Base-by-base conservation (phyloP, 2,797 vertebrate genomes). In the Enoplosus armatus region DNA sequence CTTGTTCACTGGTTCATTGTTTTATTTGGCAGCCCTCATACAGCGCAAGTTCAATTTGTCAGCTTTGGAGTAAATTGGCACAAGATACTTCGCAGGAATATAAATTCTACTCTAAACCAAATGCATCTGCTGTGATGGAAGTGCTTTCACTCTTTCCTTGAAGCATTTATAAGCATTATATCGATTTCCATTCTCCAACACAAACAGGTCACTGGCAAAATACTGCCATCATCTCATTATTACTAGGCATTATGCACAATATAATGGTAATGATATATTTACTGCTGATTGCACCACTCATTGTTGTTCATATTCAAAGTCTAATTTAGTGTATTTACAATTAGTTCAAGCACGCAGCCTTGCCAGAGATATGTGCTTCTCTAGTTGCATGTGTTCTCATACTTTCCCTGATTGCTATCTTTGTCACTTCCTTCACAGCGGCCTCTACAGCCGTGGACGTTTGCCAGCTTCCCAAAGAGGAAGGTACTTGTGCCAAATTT, bases 401-500 rank as follows among this genome's bases (percentile, higher is more conserved):
- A n/a, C 53, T 72, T 65, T 18, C 3, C 15, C 8, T 43, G 26
- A 55, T n/a, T 24, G 8, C 47, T 29, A 0, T 74, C 9, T 74
- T 22, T 75, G 2, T 68, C 50, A 14, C 37, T 51, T 68, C 35
- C 24, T 60, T 79, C 54, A 48, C 79, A 91, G 94, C 39, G 15
- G 67, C 65, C 29, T 50, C 63, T 8, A 64, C 87, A 89, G 80
- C 54, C 11, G 62, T 75, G 61, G 95, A 98, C 22, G 90, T 96
- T 35, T 99, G 98, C 82, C 73, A 82, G 87, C 87, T 98, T 77
- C 90, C 93, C 35, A 98, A 96, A 82, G 96, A 98, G 0, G 94
- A 94, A 37, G 98, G 98, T 1, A 86, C 96, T 4, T 99, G 98
- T 87, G 91, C 94, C 43, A 89, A 94, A 1, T 99, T 96, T 60